Evolutionary conservation across 2,888 invertebrate genomes (phyloP).

Genomic region (Hartigia nigra): DNA sequence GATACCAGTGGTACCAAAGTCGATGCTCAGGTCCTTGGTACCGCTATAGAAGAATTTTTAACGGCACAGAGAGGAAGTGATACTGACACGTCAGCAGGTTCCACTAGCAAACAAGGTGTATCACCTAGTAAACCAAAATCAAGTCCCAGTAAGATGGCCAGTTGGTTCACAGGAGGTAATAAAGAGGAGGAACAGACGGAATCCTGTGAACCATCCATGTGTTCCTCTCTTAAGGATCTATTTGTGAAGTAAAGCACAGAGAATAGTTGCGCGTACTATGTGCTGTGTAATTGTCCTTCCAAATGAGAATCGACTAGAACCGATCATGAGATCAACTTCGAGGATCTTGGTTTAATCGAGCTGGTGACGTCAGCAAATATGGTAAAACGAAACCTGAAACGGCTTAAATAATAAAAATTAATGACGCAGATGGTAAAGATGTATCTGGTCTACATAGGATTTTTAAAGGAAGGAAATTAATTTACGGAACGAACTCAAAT

Average conservation of each 20-base stretch:
- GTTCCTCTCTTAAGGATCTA: slow-evolving; percentile 86
- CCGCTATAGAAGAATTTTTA: slow-evolving; percentile 86
- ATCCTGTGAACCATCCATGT: slow-evolving; percentile 83
- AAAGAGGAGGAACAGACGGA: slow-evolving; percentile 78
- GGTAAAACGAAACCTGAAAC: not conserved
- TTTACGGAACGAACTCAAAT: not conserved
- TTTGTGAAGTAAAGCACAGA: slow-evolving; percentile 78
- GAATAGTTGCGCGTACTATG: not conserved
- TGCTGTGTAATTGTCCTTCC: not conserved
- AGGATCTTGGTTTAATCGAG: not conserved
- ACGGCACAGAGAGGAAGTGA: slow-evolving; percentile 71
- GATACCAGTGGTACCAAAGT: slow-evolving; percentile 81
- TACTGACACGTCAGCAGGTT: slow-evolving; percentile 53
- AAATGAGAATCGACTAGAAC: not conserved
- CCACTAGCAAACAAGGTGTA: slow-evolving; percentile 57
- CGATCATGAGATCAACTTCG: not conserved
- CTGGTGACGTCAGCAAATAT: not conserved
- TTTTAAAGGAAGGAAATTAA: not conserved
- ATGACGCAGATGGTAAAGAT: not conserved
- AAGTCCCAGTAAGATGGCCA: slow-evolving; percentile 49
- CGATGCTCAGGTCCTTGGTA: slow-evolving; percentile 84
- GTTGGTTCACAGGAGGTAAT: slow-evolving; percentile 66
- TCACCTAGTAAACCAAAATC: slow-evolving; percentile 59
- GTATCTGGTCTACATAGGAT: not conserved
- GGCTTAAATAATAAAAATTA: not conserved